Evolutionary conservation across 2,888 invertebrate species (phyloP).

Genomic region (Ectropis crepuscularia): DNA sequence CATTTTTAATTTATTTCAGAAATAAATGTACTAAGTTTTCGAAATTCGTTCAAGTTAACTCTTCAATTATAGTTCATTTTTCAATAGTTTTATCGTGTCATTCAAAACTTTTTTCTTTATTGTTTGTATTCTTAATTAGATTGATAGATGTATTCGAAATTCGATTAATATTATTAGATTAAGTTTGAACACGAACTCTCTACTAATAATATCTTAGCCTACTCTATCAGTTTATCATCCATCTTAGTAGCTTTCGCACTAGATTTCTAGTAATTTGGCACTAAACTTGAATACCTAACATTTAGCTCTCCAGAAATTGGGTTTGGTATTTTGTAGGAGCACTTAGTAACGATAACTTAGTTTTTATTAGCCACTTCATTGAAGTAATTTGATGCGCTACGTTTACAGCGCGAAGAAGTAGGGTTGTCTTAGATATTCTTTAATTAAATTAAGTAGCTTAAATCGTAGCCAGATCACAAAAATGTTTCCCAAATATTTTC

Average conservation of each 20-base stretch:
- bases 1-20: no score
- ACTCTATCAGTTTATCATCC: slow-evolving; percentile 3
- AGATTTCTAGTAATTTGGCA: slow-evolving; percentile 11
- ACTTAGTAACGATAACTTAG: slow-evolving; percentile 6
- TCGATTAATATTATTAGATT: background rate
- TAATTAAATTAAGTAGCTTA: background rate
- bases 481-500: no score
- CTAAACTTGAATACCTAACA: slow-evolving; percentile 10
- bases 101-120: no score
- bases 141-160: background rate
- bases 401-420: background rate
- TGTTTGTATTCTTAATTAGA: no score
- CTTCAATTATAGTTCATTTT: no score
- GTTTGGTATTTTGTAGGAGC: slow-evolving; percentile 5
- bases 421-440: slow-evolving; percentile 3
- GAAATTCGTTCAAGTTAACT: no score
- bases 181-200: background rate
- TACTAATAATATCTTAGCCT: background rate
- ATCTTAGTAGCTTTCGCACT: slow-evolving; percentile 1
- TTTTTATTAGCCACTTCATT: slow-evolving; percentile 9
- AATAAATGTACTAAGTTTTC: no score
- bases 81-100: no score
- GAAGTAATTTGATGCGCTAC: slow-evolving; percentile 1
- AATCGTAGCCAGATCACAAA: background rate
- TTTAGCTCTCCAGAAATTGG: slow-evolving; percentile 7